phyloP scores from a whole-genome alignment of 2,797 vertebrate species.

The Miichthys miiuy region DNA sequence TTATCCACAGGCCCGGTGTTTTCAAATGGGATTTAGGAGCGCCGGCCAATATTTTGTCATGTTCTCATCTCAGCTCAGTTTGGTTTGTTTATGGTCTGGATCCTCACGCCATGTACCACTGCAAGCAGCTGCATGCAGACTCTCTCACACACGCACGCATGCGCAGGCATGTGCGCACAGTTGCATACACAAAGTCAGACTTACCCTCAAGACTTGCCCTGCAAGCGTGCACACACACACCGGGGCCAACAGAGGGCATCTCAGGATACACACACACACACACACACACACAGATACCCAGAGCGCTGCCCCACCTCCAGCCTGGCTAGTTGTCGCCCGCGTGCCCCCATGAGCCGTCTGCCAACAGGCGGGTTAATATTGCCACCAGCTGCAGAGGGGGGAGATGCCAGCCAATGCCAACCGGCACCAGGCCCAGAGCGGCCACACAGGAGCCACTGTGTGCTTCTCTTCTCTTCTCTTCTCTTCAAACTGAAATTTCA shows the following conservation, averaged over 20 bases:
- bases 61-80: constrained; percentile 41
- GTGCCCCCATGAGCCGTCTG: constrained; percentile 54
- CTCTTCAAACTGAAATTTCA: constrained; percentile 7
- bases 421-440: constrained; percentile 64
- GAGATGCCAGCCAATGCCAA: constrained; percentile 63
- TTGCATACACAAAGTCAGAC: constrained; percentile 47
- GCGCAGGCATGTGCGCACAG: constrained; percentile 24
- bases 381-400: constrained; percentile 77
- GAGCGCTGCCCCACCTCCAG: constrained; percentile 34
- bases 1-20: constrained; percentile 33
- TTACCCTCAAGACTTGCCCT: constrained; percentile 38
- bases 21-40: constrained; percentile 40
- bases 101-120: constrained; percentile 45
- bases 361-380: constrained; percentile 76
- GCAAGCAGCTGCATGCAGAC: constrained; percentile 47
- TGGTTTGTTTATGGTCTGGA: constrained; percentile 53
- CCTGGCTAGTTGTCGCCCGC: constrained; percentile 56
- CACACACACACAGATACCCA: constrained; percentile 9
- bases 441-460: constrained; percentile 71
- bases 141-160: constrained; percentile 16
- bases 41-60: constrained; percentile 47
- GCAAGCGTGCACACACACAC: constrained; percentile 39
- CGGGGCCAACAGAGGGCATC: constrained; percentile 72
- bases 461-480: constrained; percentile 9
- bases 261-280: constrained; percentile 62